Evolutionary conservation across 53 echinoderm and acorn worm genomes (phyloP).

Genomic region (Luidia sarsii): DNA sequence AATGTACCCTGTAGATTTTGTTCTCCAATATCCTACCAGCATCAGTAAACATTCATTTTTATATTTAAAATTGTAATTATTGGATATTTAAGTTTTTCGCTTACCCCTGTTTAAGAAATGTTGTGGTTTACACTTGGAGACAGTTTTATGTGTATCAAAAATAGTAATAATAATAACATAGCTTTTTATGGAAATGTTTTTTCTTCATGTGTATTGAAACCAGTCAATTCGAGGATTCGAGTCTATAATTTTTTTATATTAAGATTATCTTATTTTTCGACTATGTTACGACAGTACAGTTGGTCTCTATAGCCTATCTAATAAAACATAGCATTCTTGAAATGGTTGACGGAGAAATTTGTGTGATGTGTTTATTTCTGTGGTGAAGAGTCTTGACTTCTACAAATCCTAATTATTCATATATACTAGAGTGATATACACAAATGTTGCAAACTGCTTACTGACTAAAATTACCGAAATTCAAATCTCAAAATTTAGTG

Average conservation of each 20-base stretch:
- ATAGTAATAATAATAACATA: background rate
- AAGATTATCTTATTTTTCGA: constrained; percentile 49
- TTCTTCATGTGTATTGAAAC: constrained; percentile 45
- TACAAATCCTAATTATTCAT: too few species aligned
- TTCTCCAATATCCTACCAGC: too few species aligned
- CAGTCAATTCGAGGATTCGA: constrained; percentile 34
- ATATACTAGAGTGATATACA: too few species aligned
- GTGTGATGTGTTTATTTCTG: background rate
- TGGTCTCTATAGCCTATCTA: constrained; percentile 42
- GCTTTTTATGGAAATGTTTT: constrained; percentile 43
- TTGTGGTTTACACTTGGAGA: background rate
- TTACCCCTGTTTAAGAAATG: too few species aligned
- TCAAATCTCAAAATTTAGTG: too few species aligned
- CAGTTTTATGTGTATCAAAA: constrained; percentile 52
- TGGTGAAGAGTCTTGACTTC: too few species aligned
- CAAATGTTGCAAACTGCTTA: too few species aligned
- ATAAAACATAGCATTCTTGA: constrained; percentile 56
- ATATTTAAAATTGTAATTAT: too few species aligned
- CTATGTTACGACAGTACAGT: constrained; percentile 43
- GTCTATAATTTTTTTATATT: constrained; percentile 29
- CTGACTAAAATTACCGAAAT: too few species aligned
- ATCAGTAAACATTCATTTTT: too few species aligned
- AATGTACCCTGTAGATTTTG: too few species aligned
- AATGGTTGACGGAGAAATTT: background rate
- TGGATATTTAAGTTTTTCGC: too few species aligned